Evolutionary conservation across 2,797 vertebrate genomes (phyloP).

Genomic region (Cichlasoma orientale): DNA sequence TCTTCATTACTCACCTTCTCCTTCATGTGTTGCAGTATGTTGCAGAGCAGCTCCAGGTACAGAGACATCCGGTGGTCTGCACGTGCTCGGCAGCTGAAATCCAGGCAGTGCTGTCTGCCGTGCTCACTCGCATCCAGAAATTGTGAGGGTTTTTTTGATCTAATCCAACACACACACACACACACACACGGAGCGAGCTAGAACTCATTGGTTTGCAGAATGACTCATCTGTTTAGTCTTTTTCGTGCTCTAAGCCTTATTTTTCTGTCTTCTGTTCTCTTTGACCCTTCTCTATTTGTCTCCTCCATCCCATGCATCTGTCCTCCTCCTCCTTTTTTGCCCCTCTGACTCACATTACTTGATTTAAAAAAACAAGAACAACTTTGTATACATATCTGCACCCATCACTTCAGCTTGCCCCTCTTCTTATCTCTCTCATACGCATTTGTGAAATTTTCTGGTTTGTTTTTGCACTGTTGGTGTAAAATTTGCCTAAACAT

Average conservation of each 20-base stretch:
- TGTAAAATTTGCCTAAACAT: background rate
- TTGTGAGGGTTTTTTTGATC: constrained; percentile 85
- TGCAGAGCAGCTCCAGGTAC: constrained; percentile 90
- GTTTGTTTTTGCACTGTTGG: background rate
- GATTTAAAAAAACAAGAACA: background rate
- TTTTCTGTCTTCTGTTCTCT: background rate
- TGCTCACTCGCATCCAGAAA: constrained; percentile 95
- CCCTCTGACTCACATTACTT: background rate
- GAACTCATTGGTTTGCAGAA: background rate
- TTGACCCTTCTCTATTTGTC: background rate
- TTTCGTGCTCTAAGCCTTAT: background rate
- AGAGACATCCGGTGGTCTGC: constrained; percentile 92
- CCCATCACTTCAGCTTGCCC: background rate
- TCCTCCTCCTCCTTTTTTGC: background rate
- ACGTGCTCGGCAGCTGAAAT: constrained; percentile 93
- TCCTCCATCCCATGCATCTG: background rate
- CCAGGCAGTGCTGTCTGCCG: constrained; percentile 92
- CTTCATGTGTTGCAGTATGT: constrained; percentile 83
- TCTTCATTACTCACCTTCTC: background rate
- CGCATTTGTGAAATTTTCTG: background rate
- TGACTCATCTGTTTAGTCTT: constrained; percentile 1
- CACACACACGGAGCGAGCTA: background rate
- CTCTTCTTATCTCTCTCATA: background rate
- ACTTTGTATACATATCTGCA: background rate
- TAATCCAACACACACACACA: background rate